Percentiles rank a stretch among this genome's conserved stretches.
Evolutionary conservation across 2,113 vertebrate genomes (phyloP).

Genomic region (Semicossyphus pulcher): DNA sequence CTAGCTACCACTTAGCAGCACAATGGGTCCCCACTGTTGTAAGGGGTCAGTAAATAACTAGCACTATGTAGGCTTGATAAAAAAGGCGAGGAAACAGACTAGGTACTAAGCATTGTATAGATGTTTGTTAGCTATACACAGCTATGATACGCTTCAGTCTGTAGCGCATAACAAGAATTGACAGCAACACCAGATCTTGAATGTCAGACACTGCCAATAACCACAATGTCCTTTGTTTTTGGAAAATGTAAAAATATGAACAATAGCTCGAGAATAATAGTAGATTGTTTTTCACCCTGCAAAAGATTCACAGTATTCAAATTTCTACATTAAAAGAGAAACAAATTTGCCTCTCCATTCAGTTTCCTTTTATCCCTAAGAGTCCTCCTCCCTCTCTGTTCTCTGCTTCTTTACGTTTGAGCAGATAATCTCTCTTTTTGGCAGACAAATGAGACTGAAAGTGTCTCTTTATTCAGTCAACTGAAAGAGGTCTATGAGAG

Average conservation of each 20-base stretch:
- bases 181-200: background rate
- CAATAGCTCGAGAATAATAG: background rate
- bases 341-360: constrained; percentile 22
- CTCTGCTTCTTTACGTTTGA: constrained; percentile 30
- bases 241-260: background rate
- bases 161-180: too few relatives aligned
- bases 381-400: constrained; percentile 14
- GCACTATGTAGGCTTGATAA: too few relatives aligned
- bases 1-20: background rate
- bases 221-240: background rate
- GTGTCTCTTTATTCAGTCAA: constrained; percentile 52
- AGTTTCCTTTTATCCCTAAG: background rate
- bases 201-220: background rate
- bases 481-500: constrained; percentile 64
- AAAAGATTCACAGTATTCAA: background rate
- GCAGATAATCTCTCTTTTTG: constrained; percentile 66
- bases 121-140: background rate
- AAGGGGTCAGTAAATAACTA: too few relatives aligned
- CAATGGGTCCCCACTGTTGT: too few relatives aligned
- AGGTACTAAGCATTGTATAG: too few relatives aligned
- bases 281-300: background rate
- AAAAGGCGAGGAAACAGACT: background rate
- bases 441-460: constrained; percentile 53
- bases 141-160: background rate
- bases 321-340: background rate